These are phyloP conservation scores for Dugesia japonica DNA, from an alignment of 2,888 invertebrate genomes.

Conservation along the genomic window DNA sequence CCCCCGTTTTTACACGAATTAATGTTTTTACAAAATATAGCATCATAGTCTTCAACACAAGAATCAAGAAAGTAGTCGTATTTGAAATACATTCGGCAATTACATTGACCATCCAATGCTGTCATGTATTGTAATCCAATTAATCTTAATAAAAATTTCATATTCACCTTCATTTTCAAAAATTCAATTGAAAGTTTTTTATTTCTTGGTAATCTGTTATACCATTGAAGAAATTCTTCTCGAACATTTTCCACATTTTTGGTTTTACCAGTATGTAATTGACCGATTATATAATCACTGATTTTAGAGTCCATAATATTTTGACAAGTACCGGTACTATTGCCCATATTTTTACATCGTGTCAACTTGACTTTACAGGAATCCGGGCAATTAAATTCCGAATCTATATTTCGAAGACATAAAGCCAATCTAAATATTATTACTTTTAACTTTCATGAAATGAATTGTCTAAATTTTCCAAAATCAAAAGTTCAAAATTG, in stretches of 20 bases:
- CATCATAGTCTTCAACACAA: not conserved
- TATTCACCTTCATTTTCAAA: not conserved
- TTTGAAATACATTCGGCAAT: conserved; percentile 11
- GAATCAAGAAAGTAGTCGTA: not conserved
- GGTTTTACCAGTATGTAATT: not conserved
- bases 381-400: not conserved
- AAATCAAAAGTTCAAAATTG: too few relatives aligned
- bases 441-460: too few relatives aligned
- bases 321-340: not conserved
- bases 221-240: not conserved
- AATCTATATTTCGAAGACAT: not conserved
- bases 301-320: not conserved
- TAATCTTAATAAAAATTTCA: not conserved
- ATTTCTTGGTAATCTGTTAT: not conserved
- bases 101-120: conserved; percentile 1
- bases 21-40: not conserved
- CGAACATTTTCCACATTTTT: not conserved
- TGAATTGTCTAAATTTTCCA: too few relatives aligned
- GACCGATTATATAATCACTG: not conserved
- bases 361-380: not conserved
- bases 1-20: not conserved
- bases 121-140: not conserved
- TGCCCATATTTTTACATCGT: not conserved
- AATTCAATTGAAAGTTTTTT: not conserved
- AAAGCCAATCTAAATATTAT: not conserved